Conservation (phyloP, 2,888 invertebrate species). For the Drosophila kanekoi region DNA sequence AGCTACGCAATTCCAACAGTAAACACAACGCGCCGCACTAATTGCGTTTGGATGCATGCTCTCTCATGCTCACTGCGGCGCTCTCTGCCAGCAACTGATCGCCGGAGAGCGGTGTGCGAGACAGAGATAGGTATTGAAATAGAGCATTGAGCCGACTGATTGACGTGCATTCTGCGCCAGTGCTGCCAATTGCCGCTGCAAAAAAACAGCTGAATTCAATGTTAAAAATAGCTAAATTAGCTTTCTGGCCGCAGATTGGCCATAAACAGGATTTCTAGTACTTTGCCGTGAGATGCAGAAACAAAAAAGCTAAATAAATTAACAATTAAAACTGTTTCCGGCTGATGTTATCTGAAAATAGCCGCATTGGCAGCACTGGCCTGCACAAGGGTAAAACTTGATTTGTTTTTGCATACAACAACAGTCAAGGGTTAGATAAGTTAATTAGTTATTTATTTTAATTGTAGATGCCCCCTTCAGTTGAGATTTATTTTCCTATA, state of each 20-base stretch:
- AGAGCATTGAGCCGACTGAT: constrained; percentile 25
- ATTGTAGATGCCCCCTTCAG: background rate
- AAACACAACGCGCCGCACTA: constrained; percentile 52
- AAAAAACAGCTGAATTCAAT: no score
- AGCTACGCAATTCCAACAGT: constrained; percentile 64
- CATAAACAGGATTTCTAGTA: no score
- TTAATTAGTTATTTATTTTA: background rate
- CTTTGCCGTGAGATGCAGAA: no score
- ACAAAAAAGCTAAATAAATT: no score
- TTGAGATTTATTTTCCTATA: background rate
- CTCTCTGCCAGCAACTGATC: constrained; percentile 23
- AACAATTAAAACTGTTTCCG: no score
- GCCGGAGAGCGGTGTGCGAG: constrained; percentile 4
- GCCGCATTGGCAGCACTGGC: background rate
- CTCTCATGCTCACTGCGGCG: constrained; percentile 4
- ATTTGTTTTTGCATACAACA: constrained; percentile 3
- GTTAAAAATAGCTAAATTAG: no score
- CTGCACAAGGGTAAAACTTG: constrained; percentile 29
- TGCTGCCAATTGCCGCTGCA: no score
- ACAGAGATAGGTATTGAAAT: constrained; percentile 8
- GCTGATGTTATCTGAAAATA: no score
- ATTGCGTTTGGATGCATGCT: constrained; percentile 52
- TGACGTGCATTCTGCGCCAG: constrained; percentile 17
- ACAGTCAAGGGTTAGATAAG: background rate
- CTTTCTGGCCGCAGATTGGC: no score